Conservation (phyloP, 2,888 invertebrate genomes). For the Agriopis aurantiaria region DNA sequence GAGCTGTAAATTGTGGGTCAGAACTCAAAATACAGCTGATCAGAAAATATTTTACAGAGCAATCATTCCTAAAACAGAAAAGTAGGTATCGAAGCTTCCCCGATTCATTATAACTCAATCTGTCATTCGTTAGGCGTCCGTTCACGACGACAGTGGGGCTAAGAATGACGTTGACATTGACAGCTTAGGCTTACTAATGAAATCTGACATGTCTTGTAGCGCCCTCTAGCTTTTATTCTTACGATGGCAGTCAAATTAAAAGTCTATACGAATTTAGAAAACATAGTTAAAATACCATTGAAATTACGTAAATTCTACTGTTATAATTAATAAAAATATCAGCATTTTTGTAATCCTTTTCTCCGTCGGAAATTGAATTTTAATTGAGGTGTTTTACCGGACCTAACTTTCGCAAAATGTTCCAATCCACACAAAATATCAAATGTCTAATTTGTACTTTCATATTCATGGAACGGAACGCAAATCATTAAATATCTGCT, state of each 20-base stretch:
- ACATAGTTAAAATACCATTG: background rate
- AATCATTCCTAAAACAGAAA: background rate
- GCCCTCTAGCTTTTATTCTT: conserved; percentile 51
- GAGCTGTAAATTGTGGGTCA: background rate
- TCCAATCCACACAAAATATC: conserved; percentile 30
- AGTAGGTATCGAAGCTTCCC: conserved; percentile 45
- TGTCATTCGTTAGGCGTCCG: conserved; percentile 53
- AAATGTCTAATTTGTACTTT: conserved; percentile 15
- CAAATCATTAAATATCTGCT: conserved; percentile 73
- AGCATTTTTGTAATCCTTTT: background rate
- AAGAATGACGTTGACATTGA: conserved; percentile 69
- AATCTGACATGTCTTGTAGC: conserved; percentile 59
- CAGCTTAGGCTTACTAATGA: conserved; percentile 64
- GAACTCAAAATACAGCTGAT: background rate
- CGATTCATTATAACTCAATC: conserved; percentile 53
- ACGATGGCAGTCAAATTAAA: conserved; percentile 51
- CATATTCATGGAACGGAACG: conserved; percentile 34
- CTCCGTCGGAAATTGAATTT: background rate
- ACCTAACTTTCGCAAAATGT: conserved; percentile 19
- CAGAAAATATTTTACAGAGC: background rate
- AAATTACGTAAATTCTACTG: background rate
- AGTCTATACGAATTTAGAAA: background rate
- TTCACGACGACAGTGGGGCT: conserved; percentile 38
- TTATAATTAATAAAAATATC: background rate
- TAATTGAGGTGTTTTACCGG: background rate